Evolutionary conservation across 2,113 vertebrate genomes (phyloP).

Genomic region (Acanthisitta chloris): DNA sequence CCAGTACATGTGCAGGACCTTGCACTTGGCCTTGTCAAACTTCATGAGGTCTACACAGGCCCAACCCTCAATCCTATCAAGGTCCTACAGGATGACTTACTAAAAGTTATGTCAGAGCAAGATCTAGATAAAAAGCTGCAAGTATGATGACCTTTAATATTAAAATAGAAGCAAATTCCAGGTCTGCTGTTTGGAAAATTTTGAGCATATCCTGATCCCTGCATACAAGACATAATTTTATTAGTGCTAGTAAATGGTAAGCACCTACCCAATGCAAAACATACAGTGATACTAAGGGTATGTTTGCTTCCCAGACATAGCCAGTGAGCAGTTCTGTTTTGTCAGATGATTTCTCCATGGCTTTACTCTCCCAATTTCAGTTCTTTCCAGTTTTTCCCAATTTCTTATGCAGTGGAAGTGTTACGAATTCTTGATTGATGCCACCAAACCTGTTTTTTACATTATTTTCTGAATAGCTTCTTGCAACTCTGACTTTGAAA

Average conservation of each 20-base stretch:
- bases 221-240: neutral
- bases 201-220: neutral
- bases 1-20: neutral
- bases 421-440: neutral
- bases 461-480: neutral
- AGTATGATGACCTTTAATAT: neutral
- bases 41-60: neutral
- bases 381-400: neutral
- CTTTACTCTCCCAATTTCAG: neutral
- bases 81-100: neutral
- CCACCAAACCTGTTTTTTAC: neutral
- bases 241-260: neutral
- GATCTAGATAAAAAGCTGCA: neutral
- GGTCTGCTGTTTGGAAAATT: neutral
- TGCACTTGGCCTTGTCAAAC: neutral
- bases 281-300: neutral
- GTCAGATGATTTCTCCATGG: neutral
- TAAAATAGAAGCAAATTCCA: neutral
- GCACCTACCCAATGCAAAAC: neutral
- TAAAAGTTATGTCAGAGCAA: neutral
- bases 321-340: neutral
- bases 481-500: slow-evolving; percentile 22
- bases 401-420: neutral
- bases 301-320: neutral
- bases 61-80: neutral